Evolutionary conservation across 2,797 vertebrate genomes (phyloP).

Genomic region (Protosalanx chinensis): DNA sequence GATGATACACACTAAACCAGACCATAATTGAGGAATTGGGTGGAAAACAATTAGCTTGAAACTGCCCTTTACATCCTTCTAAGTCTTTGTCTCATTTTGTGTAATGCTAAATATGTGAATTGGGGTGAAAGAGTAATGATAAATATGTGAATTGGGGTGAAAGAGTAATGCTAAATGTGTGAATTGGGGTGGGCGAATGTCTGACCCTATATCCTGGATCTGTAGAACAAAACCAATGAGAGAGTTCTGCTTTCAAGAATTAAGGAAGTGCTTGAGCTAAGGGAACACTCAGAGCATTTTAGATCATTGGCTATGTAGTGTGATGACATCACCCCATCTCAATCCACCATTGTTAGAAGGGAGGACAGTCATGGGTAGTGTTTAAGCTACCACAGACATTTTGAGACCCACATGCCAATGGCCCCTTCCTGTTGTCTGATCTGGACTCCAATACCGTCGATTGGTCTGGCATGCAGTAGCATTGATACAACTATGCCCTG

Average conservation of each 20-base stretch:
- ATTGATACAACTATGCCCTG: not conserved
- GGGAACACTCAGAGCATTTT: constrained; percentile 42
- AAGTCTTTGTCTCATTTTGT: too few species aligned
- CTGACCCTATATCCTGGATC: not conserved
- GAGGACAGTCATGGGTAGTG: constrained; percentile 20
- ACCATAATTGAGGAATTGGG: constrained; percentile 29
- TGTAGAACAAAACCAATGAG: constrained; percentile 7
- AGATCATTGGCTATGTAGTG: constrained; percentile 49
- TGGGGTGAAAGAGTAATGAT: too few species aligned
- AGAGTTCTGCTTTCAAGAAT: constrained; percentile 1
- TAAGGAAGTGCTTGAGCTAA: constrained; percentile 41
- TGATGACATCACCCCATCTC: constrained; percentile 62
- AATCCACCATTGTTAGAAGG: constrained; percentile 62
- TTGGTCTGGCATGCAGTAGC: not conserved
- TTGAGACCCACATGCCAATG: constrained; percentile 35
- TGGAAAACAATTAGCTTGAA: constrained; percentile 2
- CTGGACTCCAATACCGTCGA: too few species aligned
- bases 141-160: too few species aligned
- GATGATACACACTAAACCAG: not conserved
- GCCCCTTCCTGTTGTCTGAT: constrained; percentile 26
- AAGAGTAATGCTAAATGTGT: too few species aligned
- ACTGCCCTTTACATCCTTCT: too few species aligned
- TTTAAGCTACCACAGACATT: constrained; percentile 54
- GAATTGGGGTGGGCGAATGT: not conserved
- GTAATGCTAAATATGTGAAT: too few species aligned